Conservation (phyloP, 2,113 vertebrate species). For the Anolis sagrei region DNA sequence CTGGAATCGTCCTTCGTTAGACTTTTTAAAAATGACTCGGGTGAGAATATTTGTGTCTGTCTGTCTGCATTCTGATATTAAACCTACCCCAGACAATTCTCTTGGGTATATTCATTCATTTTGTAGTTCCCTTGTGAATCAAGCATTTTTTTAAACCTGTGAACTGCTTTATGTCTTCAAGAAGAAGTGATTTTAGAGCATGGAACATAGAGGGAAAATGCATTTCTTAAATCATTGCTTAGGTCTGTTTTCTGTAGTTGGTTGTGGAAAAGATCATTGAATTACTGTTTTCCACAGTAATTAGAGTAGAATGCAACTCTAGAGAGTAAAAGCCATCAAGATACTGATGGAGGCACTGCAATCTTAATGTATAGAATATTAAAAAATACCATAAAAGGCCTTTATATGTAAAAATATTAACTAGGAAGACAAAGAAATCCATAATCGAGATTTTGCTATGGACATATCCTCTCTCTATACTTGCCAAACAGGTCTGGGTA, state of each 20-base stretch:
- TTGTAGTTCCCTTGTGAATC: not conserved
- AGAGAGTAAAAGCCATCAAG: not conserved
- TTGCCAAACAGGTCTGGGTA: not conserved
- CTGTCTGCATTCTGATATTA: conserved; percentile 10
- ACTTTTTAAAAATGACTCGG: conserved; percentile 85
- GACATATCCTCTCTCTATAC: not conserved
- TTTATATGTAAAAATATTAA: not conserved
- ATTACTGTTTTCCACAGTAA: too few relatives aligned
- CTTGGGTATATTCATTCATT: not conserved
- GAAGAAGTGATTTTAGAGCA: not conserved
- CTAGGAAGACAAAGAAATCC: not conserved
- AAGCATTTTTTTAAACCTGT: not conserved
- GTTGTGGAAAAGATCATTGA: not conserved
- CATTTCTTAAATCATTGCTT: not conserved
- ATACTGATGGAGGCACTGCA: not conserved
- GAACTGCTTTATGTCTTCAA: not conserved
- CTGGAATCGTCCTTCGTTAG: conserved; percentile 80
- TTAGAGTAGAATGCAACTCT: not conserved
- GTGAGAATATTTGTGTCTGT: conserved; percentile 69
- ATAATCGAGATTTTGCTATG: not conserved
- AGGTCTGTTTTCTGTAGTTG: not conserved
- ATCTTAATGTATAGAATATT: not conserved
- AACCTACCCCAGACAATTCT: not conserved
- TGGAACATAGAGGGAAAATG: not conserved
- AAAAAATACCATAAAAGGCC: not conserved